A percentile compares a stretch with the other conserved stretches of the same genome.
phyloP scores from a whole-genome alignment of 1,140 invertebrate genomes.

The Cotesia vestalis region DNA sequence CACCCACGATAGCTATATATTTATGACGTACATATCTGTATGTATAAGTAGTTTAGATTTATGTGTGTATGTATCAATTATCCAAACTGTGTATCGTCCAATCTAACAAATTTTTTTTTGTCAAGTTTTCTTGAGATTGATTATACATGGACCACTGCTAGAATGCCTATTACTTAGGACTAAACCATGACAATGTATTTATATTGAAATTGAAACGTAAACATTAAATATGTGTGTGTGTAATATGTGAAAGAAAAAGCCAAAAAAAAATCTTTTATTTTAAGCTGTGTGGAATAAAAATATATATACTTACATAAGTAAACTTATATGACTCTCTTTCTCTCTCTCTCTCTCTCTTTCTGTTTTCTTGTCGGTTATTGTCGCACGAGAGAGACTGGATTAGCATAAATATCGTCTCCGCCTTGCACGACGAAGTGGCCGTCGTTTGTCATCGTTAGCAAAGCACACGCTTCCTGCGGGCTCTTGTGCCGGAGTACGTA shows the following conservation, averaged over 20 bases:
- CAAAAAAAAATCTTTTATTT: too few species aligned
- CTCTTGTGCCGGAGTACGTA: slow-evolving; percentile 53
- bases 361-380: slow-evolving; percentile 18
- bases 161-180: too few species aligned
- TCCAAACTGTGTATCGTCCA: slow-evolving; percentile 1
- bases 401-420: slow-evolving; percentile 65
- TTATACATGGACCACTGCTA: not conserved
- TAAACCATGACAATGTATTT: too few species aligned
- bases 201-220: too few species aligned
- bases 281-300: not conserved
- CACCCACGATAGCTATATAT: not conserved
- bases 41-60: not conserved
- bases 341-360: not conserved
- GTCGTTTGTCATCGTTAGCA: slow-evolving; percentile 67
- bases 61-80: slow-evolving; percentile 9
- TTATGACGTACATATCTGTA: slow-evolving; percentile 17
- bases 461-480: slow-evolving; percentile 66
- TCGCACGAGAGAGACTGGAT: slow-evolving; percentile 51
- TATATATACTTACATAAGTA: not conserved
- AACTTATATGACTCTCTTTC: too few species aligned
- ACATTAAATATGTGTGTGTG: too few species aligned
- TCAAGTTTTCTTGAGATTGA: slow-evolving; percentile 14
- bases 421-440: slow-evolving; percentile 49
- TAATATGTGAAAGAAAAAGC: too few species aligned
- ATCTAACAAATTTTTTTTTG: slow-evolving; percentile 2